Evolutionary conservation across 2,888 invertebrate species (phyloP), one percentile per base, ranked within the genome.

Genomic region (Drosophila nr. perissopoda): DNA sequence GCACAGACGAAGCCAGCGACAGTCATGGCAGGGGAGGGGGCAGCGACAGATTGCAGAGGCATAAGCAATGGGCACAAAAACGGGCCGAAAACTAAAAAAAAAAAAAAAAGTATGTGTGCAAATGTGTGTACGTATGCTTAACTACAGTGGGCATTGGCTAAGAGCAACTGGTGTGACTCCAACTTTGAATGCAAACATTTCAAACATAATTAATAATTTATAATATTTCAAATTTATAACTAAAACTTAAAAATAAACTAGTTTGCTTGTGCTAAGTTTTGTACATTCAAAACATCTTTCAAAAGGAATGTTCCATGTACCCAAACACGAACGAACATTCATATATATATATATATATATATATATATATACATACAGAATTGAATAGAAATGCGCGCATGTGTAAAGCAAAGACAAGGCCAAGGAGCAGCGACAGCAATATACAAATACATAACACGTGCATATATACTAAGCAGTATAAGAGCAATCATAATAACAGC

Each of bases 81-180:
- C 59, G 65, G 61, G 59, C 60, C 36, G 52, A 67, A 63, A 71
- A 60, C 63, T 77, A 63, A 6, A 63, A 36, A 34, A 52, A 51
- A 18, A 21, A 21, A 51, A 51, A 65, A 72, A 65, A 56, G n/a
- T 16, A 46, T 64, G 31, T 53, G 48, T 59, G 7, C n/a, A n/a
- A 53, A 31, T 31, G n/a, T 62, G 52, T 13, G 42, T 49, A 40
- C 49, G 60, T 49, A 46, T 40, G 61, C 56, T 60, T 36, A 31
- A 46, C 40, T 65, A 80, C 72, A 76, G 71, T 81, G 65, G 60
- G 42, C 34, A 38, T 38, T 31, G 62, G 38, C 40, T 46, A 49
- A 59, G 27, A 48, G 25, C 33, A 59, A 63, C 54, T 48, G 52
- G 8, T 25, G 42, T 51, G 29, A 34, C 38, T 59, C 51, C 2